These are phyloP conservation scores for Tychaedon coryphoeus DNA, from an alignment of 2,113 vertebrate genomes.

Conservation along the genomic window DNA sequence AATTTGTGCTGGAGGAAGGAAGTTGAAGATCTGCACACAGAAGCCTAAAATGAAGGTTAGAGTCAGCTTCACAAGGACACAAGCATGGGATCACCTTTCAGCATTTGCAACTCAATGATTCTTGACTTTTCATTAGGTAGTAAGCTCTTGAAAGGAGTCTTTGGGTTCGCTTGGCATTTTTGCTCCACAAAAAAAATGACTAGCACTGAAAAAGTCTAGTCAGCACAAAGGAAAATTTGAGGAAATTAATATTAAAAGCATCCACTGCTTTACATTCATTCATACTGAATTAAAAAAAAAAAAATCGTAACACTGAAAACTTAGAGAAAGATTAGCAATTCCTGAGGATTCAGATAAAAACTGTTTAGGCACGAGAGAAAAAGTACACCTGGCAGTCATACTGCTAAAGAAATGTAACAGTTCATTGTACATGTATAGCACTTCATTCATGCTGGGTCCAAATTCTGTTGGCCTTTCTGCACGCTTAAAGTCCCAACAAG, in stretches of 20 bases:
- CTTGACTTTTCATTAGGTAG: not conserved
- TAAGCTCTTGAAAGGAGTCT: not conserved
- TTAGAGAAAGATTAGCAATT: not conserved
- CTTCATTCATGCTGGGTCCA: not conserved
- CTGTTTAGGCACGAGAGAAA: not conserved
- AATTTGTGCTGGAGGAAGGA: not conserved
- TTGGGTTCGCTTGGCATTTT: not conserved
- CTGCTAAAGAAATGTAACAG: not conserved
- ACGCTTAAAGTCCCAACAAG: not conserved
- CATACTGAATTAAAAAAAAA: accelerated
- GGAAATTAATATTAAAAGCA: not conserved
- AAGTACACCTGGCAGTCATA: not conserved
- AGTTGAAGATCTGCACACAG: not conserved
- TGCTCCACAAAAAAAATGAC: not conserved
- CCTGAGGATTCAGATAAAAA: not conserved
- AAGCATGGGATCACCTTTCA: not conserved
- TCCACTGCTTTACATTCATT: not conserved
- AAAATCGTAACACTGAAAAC: not conserved
- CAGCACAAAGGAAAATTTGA: not conserved
- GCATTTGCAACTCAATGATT: not conserved
- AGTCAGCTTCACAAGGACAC: not conserved
- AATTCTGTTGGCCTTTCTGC: not conserved
- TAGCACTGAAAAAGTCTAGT: not conserved
- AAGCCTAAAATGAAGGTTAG: not conserved
- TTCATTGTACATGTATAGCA: accelerated